A percentile compares a stretch with the other conserved stretches of the same genome.
Evolutionary conservation across 2,113 vertebrate species (phyloP).

Genomic region (rabbit (Oryctolagus cuniculus)): mOryCun1.1 NC_091435.1:74547501-74548000

Average conservation of each 20-base stretch:
- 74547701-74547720: neutral
- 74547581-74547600: conserved; percentile 22
- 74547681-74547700: neutral
- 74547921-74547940: neutral
- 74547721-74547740: neutral
- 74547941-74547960: neutral
- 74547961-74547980: conserved; percentile 4
- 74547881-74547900: neutral
- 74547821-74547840: neutral
- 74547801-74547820: neutral
- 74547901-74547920: neutral
- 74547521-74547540: neutral
- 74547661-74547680: neutral
- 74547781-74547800: neutral
- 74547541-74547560: conserved; percentile 2
- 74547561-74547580: neutral
- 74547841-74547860: neutral
- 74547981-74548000: neutral
- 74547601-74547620: neutral
- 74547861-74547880: neutral
- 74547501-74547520: neutral
- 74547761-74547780: neutral
- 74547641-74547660: neutral
- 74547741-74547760: neutral
- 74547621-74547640: conserved; percentile 20